phyloP scores from a whole-genome alignment of 2,113 vertebrate species.

The Turdus rufiventris region DNA sequence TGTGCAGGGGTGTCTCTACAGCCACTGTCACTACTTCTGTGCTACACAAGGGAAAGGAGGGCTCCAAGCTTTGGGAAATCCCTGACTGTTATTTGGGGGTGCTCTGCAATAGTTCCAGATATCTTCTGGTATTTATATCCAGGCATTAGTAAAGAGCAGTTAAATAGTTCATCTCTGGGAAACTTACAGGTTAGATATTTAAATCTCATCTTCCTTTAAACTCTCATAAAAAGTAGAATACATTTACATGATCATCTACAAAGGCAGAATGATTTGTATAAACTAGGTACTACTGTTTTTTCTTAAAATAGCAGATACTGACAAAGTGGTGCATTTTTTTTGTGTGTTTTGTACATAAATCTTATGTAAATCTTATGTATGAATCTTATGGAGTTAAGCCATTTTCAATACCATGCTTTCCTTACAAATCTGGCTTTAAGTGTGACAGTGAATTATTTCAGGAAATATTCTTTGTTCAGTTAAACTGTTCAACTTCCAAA shows the following conservation, averaged over 20 bases:
- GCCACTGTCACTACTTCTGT: not conserved
- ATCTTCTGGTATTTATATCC: not conserved
- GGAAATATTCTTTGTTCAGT: not conserved
- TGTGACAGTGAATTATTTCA: not conserved
- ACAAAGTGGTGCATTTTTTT: not conserved
- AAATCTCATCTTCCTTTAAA: not conserved
- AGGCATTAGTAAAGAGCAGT: not conserved
- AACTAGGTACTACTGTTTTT: not conserved
- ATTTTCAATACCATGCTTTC: not conserved
- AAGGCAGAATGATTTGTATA: not conserved
- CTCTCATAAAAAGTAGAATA: not conserved
- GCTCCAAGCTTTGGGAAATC: not conserved
- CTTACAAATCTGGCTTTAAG: not conserved
- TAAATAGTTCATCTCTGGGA: not conserved
- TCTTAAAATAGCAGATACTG: not conserved
- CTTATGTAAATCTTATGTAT: no score
- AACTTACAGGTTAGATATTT: not conserved
- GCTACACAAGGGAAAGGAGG: not conserved
- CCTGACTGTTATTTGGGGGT: not conserved
- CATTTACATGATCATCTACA: not conserved
- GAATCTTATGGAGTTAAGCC: not conserved
- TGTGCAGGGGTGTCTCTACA: not conserved
- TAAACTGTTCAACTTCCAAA: not conserved
- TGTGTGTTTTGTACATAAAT: not conserved
- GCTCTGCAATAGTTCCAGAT: not conserved